phyloP scores from a whole-genome alignment of 2,113 vertebrate species.

The Rhea americana region DNA sequence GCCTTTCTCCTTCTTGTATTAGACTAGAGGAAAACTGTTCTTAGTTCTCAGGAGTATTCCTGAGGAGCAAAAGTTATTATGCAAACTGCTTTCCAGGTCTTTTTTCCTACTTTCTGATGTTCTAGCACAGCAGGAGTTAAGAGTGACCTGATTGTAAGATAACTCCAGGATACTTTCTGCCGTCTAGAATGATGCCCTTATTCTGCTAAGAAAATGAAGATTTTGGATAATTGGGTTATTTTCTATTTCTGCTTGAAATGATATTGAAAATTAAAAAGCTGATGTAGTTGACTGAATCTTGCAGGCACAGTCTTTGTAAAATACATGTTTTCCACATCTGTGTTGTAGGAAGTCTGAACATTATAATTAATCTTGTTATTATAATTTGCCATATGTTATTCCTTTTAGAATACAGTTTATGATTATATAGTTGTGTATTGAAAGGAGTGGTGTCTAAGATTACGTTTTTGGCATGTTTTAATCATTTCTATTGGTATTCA shows the following conservation, averaged over 20 bases:
- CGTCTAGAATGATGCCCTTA: background rate
- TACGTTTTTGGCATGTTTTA: background rate
- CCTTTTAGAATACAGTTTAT: background rate
- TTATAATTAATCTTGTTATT: background rate
- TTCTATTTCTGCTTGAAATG: background rate
- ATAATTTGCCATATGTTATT: background rate
- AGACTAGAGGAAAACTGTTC: background rate
- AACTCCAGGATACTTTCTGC: background rate
- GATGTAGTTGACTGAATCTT: background rate
- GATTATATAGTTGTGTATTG: conserved; percentile 37
- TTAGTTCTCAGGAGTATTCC: background rate
- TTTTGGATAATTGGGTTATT: background rate
- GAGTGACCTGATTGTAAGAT: background rate
- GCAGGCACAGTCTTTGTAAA: background rate
- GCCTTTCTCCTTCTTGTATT: background rate
- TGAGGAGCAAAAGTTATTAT: background rate
- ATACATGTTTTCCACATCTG: background rate
- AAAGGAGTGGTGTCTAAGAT: background rate
- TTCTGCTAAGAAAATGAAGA: background rate
- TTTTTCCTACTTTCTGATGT: background rate
- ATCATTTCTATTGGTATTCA: conserved; percentile 33
- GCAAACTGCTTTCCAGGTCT: background rate
- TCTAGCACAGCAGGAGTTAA: background rate
- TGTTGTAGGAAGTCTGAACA: background rate
- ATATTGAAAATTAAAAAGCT: background rate